These are phyloP conservation scores for Caenorhabditis becei DNA, from an alignment of 2,888 invertebrate genomes.

Conservation along the genomic window DNA sequence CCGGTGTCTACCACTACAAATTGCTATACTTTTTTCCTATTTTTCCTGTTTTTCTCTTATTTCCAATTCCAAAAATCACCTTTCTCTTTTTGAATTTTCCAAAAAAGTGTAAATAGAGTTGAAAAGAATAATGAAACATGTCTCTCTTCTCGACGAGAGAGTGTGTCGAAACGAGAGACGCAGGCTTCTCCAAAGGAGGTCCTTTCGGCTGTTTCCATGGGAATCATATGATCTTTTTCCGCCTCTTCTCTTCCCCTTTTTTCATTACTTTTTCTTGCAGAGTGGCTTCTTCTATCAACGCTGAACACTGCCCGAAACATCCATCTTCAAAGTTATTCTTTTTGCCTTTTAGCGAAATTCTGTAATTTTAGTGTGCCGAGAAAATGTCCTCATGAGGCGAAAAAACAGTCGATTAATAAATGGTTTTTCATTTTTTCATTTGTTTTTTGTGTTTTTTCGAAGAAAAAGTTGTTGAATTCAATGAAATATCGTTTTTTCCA, in stretches of 20 bases:
- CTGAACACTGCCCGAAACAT: conserved; percentile 6
- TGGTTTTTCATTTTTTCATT: neutral
- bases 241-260: neutral
- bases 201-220: too few species aligned
- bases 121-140: too few species aligned
- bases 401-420: neutral
- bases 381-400: too few species aligned
- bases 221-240: neutral
- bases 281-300: conserved; percentile 59
- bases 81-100: neutral
- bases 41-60: too few species aligned
- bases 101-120: neutral
- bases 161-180: too few species aligned
- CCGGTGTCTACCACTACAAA: too few species aligned
- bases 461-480: neutral
- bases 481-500: neutral
- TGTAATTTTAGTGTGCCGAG: too few species aligned
- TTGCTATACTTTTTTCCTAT: neutral
- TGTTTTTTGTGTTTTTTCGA: neutral
- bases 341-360: too few species aligned
- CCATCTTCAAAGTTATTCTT: neutral
- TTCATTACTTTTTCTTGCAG: conserved; percentile 38
- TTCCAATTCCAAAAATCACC: too few species aligned
- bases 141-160: too few species aligned
- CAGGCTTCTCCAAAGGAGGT: too few species aligned